Conservation (phyloP, 2,888 invertebrate genomes). For the Azorinus chamasolen region DNA sequence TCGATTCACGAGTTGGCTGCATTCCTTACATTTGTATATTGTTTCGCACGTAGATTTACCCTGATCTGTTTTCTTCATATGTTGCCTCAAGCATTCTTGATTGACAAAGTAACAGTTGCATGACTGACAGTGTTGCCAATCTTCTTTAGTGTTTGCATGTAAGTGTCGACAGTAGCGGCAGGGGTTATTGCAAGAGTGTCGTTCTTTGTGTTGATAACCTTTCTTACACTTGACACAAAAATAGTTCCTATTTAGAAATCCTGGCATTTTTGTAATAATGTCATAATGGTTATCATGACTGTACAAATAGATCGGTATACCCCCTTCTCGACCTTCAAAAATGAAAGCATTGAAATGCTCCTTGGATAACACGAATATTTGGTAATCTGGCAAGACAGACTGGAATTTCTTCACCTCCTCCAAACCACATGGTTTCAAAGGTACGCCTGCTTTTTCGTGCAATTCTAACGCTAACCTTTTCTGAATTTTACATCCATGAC, state of each 20-base stretch:
- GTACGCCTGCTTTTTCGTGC: constrained; percentile 25
- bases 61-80: constrained; percentile 11
- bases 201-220: constrained; percentile 56
- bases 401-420: constrained; percentile 47
- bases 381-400: constrained; percentile 5
- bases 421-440: constrained; percentile 38
- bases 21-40: constrained; percentile 15
- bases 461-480: constrained; percentile 32
- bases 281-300: constrained; percentile 51
- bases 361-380: constrained; percentile 20
- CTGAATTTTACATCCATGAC: constrained; percentile 44
- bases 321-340: no score
- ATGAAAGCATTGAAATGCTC: constrained; percentile 23
- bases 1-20: constrained; percentile 4
- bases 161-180: constrained; percentile 39
- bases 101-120: constrained; percentile 37
- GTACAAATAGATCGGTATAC: no score
- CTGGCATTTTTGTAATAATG: constrained; percentile 52
- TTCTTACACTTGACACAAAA: constrained; percentile 54
- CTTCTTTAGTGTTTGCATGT: constrained; percentile 25
- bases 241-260: constrained; percentile 43
- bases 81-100: constrained; percentile 9
- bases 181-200: constrained; percentile 50
- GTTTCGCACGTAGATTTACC: constrained; percentile 13
- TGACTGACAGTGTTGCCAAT: constrained; percentile 29